Evolutionary conservation across 2,113 vertebrate species (phyloP).

Genomic region (Lota lota): DNA sequence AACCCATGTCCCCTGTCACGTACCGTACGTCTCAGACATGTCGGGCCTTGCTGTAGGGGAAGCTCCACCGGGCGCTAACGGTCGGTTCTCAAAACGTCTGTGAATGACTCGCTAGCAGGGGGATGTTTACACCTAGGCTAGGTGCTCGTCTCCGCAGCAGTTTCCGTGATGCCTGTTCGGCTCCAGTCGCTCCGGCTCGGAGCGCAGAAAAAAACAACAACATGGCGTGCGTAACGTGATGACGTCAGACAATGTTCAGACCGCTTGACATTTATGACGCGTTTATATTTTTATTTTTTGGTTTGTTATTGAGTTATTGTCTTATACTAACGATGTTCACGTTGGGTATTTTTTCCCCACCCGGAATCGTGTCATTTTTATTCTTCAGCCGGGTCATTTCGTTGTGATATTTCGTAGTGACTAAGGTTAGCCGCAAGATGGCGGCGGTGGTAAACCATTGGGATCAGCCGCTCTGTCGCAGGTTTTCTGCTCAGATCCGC

Average conservation of each 20-base stretch:
- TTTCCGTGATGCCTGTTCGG: conserved; percentile 41
- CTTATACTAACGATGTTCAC: no score
- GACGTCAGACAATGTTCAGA: neutral
- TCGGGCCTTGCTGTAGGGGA: conserved; percentile 48
- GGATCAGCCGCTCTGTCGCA: no score
- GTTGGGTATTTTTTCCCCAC: no score
- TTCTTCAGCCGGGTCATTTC: no score
- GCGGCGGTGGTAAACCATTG: conserved; percentile 31
- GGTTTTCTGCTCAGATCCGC: no score
- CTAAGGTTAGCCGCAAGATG: conserved; percentile 54
- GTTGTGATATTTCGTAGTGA: conserved; percentile 13
- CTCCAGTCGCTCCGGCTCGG: neutral
- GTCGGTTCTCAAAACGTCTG: conserved; percentile 10
- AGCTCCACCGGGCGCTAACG: conserved; percentile 26
- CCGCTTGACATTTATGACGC: conserved; percentile 40
- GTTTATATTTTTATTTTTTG: neutral
- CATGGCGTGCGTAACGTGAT: conserved; percentile 32
- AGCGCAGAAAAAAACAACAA: neutral
- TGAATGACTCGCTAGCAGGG: conserved; percentile 21
- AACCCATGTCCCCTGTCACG: conserved; percentile 13
- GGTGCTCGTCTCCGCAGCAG: conserved; percentile 54
- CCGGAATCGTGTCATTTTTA: no score
- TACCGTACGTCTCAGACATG: conserved; percentile 84
- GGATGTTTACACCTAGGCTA: conserved; percentile 31
- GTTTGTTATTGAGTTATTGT: neutral